Evolutionary conservation across 2,797 vertebrate species (phyloP).

Genomic region (Sebastes diaconus): DNA sequence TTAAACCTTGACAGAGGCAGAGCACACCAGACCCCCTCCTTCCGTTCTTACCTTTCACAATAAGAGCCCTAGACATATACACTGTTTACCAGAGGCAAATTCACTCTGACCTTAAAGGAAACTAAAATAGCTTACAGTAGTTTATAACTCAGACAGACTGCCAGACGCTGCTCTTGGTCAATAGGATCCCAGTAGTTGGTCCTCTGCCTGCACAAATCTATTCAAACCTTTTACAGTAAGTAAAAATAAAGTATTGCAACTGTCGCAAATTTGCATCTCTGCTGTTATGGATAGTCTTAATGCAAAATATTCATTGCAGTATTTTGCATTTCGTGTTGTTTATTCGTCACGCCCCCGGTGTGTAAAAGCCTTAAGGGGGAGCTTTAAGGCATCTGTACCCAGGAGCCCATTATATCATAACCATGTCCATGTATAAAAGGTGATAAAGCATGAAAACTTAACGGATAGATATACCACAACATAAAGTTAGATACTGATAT

Average conservation of each 20-base stretch:
- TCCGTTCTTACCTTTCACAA: neutral
- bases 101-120: neutral
- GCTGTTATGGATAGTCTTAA: too few species aligned
- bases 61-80: neutral
- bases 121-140: too few species aligned
- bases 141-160: too few species aligned
- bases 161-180: too few species aligned
- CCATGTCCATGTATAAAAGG: neutral
- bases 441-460: neutral
- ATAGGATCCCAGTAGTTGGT: too few species aligned
- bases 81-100: neutral
- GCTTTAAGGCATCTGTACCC: neutral
- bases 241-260: too few species aligned
- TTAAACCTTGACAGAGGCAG: neutral
- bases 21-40: accelerated
- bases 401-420: neutral
- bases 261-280: too few species aligned
- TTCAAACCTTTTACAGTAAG: too few species aligned
- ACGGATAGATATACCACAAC: neutral
- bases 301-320: too few species aligned
- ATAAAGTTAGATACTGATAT: neutral
- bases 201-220: too few species aligned
- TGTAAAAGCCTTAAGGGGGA: neutral
- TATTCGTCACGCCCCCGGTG: too few species aligned
- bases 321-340: too few species aligned